Percentiles rank a stretch among this genome's conserved stretches.
phyloP scores from a whole-genome alignment of 2,797 vertebrate species.

The Argentina silus region DNA sequence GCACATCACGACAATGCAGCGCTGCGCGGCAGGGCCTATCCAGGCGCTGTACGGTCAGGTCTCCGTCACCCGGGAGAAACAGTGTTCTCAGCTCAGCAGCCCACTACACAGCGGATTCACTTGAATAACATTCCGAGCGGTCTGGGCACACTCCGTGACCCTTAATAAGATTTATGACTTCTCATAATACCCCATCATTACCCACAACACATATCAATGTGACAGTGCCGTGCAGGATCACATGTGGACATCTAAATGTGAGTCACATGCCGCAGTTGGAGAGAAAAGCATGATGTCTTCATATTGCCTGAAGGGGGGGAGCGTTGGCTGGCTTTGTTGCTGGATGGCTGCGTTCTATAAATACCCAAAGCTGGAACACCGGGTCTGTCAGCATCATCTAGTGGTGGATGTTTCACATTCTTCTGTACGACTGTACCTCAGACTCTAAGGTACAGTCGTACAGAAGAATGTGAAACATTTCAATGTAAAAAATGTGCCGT shows the following conservation, averaged over 20 bases:
- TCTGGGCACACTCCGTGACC: background rate
- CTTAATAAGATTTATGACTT: background rate
- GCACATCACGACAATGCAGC: constrained; percentile 2
- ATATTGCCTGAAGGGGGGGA: background rate
- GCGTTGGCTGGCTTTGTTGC: constrained; percentile 7
- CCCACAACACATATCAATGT: background rate
- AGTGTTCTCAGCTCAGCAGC: no score
- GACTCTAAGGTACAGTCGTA: no score
- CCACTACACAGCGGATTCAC: background rate
- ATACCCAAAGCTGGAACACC: constrained; percentile 7
- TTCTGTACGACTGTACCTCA: no score
- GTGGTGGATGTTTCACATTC: no score
- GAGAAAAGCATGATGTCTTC: background rate
- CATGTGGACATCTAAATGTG: background rate
- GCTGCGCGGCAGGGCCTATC: background rate
- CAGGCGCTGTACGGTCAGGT: background rate
- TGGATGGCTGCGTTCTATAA: constrained; percentile 24
- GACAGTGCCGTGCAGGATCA: background rate
- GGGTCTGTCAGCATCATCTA: constrained; percentile 30
- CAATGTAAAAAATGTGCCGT: no score
- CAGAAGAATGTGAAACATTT: no score
- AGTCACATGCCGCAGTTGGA: constrained; percentile 10
- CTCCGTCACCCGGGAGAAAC: background rate
- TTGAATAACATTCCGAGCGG: constrained; percentile 10
- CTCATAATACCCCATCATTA: background rate